A percentile compares a stretch with the other conserved stretches of the same genome.
These are phyloP conservation scores for Drosophila lacicola DNA, from an alignment of 2,888 invertebrate species.

Conservation along the genomic window DNA sequence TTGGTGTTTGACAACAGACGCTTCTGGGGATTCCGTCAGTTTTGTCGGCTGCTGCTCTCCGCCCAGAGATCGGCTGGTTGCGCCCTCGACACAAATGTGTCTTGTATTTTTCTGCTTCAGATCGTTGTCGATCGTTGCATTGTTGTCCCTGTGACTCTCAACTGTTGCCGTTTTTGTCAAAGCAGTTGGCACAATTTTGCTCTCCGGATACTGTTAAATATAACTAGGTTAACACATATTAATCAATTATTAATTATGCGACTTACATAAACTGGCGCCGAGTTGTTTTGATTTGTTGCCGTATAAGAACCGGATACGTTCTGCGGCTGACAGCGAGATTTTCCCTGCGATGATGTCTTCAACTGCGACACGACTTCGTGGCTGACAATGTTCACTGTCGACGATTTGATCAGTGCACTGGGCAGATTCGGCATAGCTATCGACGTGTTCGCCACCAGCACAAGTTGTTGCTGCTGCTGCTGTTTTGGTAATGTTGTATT, in stretches of 20 bases:
- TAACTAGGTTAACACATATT: too few species aligned
- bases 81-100: conserved; percentile 14
- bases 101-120: conserved; percentile 31
- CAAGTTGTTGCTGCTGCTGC: conserved; percentile 57
- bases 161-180: conserved; percentile 37
- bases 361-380: conserved; percentile 31
- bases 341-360: conserved; percentile 46
- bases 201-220: conserved; percentile 58
- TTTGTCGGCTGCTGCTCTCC: conserved; percentile 26
- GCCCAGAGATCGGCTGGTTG: conserved; percentile 15
- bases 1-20: conserved; percentile 3
- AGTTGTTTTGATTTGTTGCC: conserved; percentile 73
- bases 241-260: background rate
- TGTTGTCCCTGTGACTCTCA: conserved; percentile 9
- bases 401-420: conserved; percentile 65
- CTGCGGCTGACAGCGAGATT: conserved; percentile 44
- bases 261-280: conserved; percentile 78
- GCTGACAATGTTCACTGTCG: conserved; percentile 50
- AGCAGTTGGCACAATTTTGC: conserved; percentile 26
- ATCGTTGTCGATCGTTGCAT: conserved; percentile 12
- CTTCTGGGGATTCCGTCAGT: conserved; percentile 15
- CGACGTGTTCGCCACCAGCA: conserved; percentile 50
- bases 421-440: conserved; percentile 50
- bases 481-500: conserved; percentile 68
- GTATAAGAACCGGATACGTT: conserved; percentile 35